Evolutionary conservation across 2,888 invertebrate genomes (phyloP).

Genomic region (Drosophila formosana): DNA sequence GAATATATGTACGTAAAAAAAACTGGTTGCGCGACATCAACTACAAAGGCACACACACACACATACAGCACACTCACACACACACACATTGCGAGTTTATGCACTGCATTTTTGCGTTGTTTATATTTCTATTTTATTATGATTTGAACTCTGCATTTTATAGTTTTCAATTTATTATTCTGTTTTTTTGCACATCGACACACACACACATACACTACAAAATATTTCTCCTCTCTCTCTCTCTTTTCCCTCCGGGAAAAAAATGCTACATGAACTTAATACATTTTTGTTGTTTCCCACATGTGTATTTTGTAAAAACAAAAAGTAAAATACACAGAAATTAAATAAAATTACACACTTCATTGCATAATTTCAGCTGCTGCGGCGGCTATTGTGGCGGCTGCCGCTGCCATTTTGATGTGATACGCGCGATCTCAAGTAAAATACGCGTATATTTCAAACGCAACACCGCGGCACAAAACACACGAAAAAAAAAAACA

Average conservation of each 20-base stretch:
- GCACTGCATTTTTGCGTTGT: slow-evolving; percentile 57
- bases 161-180: slow-evolving; percentile 5
- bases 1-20: slow-evolving; percentile 61
- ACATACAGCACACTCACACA: slow-evolving; percentile 17
- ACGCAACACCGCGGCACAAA: slow-evolving; percentile 58
- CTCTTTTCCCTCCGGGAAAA: slow-evolving; percentile 10
- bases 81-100: slow-evolving; percentile 24
- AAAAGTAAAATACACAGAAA: slow-evolving; percentile 34
- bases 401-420: slow-evolving; percentile 65
- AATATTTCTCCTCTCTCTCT: slow-evolving; percentile 12
- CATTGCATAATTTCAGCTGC: slow-evolving; percentile 67
- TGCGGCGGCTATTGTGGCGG: slow-evolving; percentile 44
- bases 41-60: slow-evolving; percentile 43
- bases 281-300: slow-evolving; percentile 32
- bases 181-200: slow-evolving; percentile 35
- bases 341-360: slow-evolving; percentile 60
- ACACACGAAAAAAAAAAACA: slow-evolving; percentile 58
- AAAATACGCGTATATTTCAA: slow-evolving; percentile 64
- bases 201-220: background rate
- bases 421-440: slow-evolving; percentile 62
- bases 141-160: slow-evolving; percentile 21
- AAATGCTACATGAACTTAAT: slow-evolving; percentile 42
- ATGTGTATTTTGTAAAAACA: slow-evolving; percentile 33
- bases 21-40: slow-evolving; percentile 66
- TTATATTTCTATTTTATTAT: slow-evolving; percentile 55